Conservation (phyloP, 2,888 invertebrate species). For the Drosophila pseudotalamancana region DNA sequence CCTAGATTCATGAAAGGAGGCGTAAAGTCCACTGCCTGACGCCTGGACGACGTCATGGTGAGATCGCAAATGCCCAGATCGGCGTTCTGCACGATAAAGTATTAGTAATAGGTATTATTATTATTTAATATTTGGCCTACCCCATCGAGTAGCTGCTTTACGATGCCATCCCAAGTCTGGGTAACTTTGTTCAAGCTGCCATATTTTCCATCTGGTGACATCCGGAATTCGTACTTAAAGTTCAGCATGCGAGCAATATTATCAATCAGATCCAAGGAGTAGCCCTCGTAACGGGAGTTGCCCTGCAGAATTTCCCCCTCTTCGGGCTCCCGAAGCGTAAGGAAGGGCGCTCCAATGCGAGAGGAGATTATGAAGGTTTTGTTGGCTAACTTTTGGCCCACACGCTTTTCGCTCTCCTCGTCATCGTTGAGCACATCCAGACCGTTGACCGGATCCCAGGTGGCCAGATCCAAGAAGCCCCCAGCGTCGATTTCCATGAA, state of each 20-base stretch:
- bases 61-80: slow-evolving; percentile 98
- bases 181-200: slow-evolving; percentile 88
- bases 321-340: slow-evolving; percentile 86
- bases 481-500: slow-evolving; percentile 88
- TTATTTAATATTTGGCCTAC: slow-evolving; percentile 85
- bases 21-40: slow-evolving; percentile 95
- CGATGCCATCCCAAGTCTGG: slow-evolving; percentile 92
- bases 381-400: slow-evolving; percentile 85
- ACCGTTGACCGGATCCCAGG: slow-evolving; percentile 83
- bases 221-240: slow-evolving; percentile 89
- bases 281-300: slow-evolving; percentile 94
- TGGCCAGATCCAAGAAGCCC: slow-evolving; percentile 86
- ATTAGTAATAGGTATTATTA: background rate
- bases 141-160: slow-evolving; percentile 90
- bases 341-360: slow-evolving; percentile 90
- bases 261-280: slow-evolving; percentile 94
- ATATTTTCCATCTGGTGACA: slow-evolving; percentile 90
- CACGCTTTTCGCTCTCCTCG: slow-evolving; percentile 86
- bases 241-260: slow-evolving; percentile 89
- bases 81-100: slow-evolving; percentile 88
- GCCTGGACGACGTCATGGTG: slow-evolving; percentile 96
- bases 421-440: slow-evolving; percentile 85
- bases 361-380: slow-evolving; percentile 90
- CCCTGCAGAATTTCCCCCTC: slow-evolving; percentile 87
- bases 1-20: slow-evolving; percentile 99